These are phyloP conservation scores for Crocuta crocuta DNA, from an alignment of 2,113 vertebrate genomes.

Conservation along the genomic window DNA sequence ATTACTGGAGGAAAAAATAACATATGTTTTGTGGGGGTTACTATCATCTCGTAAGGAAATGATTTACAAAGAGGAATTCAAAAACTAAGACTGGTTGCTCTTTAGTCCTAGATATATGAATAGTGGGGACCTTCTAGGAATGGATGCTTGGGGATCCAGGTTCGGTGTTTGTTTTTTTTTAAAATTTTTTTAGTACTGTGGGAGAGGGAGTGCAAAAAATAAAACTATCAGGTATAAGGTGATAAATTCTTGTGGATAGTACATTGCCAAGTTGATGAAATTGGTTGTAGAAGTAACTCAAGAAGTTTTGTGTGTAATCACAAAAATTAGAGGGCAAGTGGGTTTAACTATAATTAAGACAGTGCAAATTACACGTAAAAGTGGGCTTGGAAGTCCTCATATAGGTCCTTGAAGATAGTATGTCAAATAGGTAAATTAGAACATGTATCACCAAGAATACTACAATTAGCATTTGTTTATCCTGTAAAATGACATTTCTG, in stretches of 20 bases:
- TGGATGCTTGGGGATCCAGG: not conserved
- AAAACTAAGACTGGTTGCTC: not conserved
- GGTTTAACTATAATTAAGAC: not conserved
- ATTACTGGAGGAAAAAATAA: not conserved
- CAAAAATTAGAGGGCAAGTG: not conserved
- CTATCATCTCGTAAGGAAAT: not conserved
- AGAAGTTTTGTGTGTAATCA: not conserved
- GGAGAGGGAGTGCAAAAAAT: not conserved
- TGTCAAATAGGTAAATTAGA: not conserved
- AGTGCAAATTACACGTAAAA: not conserved
- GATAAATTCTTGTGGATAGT: not conserved
- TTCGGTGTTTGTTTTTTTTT: constrained; percentile 18
- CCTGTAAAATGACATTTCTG: not conserved
- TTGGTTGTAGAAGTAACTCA: not conserved
- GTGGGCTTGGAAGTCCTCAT: not conserved
- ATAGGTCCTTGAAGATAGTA: not conserved
- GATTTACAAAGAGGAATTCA: constrained; percentile 18
- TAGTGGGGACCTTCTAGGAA: not conserved
- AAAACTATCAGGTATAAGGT: not conserved
- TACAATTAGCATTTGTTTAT: not conserved
- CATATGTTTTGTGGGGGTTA: not conserved
- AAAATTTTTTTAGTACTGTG: not conserved
- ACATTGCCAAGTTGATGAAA: not conserved
- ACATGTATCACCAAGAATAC: not conserved
- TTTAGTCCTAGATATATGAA: not conserved